phyloP scores from a whole-genome alignment of 2,797 vertebrate genomes.

The Varecia variegata region DNA sequence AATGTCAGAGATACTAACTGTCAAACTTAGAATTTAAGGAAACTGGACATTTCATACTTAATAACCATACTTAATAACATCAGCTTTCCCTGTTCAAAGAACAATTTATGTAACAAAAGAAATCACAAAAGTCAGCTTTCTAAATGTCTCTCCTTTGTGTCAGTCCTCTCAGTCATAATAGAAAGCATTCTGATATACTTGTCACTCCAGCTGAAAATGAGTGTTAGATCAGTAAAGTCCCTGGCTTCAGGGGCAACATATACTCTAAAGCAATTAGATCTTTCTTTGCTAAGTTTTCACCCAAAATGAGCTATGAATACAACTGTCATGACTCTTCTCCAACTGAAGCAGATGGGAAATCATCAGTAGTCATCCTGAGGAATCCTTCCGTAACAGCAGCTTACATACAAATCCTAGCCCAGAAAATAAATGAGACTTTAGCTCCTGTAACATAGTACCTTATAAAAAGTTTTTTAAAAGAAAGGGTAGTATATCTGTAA shows the following conservation, averaged over 20 bases:
- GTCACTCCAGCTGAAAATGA: neutral
- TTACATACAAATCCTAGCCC: neutral
- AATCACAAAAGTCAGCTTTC: neutral
- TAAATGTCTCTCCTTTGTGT: neutral
- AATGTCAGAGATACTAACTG: too few relatives aligned
- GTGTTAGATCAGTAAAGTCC: neutral
- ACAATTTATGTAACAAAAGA: neutral
- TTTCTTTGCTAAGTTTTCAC: neutral
- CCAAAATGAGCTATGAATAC: neutral
- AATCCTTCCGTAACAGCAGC: neutral
- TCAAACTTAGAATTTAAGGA: too few relatives aligned
- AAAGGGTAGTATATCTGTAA: neutral
- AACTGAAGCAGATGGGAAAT: neutral
- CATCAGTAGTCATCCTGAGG: neutral
- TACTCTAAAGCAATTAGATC: neutral
- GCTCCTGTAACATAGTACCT: neutral
- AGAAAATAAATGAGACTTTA: conserved; percentile 15
- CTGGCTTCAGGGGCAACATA: neutral
- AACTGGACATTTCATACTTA: too few relatives aligned
- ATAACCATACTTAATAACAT: neutral
- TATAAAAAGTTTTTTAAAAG: neutral
- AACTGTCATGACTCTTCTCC: neutral
- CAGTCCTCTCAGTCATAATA: neutral
- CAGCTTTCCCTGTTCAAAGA: neutral
- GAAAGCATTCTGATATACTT: neutral